A percentile compares a stretch with the other conserved stretches of the same genome.
These are phyloP conservation scores for Delphinus delphis DNA, from an alignment of 2,113 vertebrate genomes.

Conservation along the genomic window DNA sequence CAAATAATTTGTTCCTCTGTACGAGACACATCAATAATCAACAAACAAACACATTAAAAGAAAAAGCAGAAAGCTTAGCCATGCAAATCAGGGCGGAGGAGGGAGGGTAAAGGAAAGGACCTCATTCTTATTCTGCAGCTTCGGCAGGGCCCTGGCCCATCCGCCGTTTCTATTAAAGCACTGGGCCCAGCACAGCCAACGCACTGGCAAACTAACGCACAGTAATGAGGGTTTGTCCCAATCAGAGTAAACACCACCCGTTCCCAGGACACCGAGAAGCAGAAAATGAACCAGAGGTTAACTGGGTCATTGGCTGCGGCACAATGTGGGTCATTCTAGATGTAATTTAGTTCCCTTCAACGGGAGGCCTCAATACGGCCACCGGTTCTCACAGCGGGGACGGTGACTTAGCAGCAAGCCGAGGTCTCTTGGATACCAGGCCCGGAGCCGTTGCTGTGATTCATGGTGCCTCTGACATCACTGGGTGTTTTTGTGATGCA, in stretches of 20 bases:
- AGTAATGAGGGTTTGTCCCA: slow-evolving; percentile 84
- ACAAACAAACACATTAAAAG: slow-evolving; percentile 66
- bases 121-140: slow-evolving; percentile 83
- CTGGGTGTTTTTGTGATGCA: slow-evolving; percentile 59
- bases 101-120: slow-evolving; percentile 72
- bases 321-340: slow-evolving; percentile 83
- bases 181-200: slow-evolving; percentile 78
- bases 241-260: slow-evolving; percentile 81
- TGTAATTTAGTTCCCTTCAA: slow-evolving; percentile 83
- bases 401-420: slow-evolving; percentile 78
- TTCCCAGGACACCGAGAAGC: slow-evolving; percentile 87
- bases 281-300: slow-evolving; percentile 84
- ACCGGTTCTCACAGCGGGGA: slow-evolving; percentile 85
- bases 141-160: slow-evolving; percentile 79
- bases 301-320: slow-evolving; percentile 81
- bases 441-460: slow-evolving; percentile 59
- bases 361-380: slow-evolving; percentile 80
- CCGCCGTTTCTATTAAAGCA: slow-evolving; percentile 82
- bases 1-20: slow-evolving; percentile 83
- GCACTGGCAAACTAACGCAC: slow-evolving; percentile 76
- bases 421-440: slow-evolving; percentile 83
- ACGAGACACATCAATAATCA: slow-evolving; percentile 81
- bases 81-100: slow-evolving; percentile 82
- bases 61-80: slow-evolving; percentile 81
- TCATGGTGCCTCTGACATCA: slow-evolving; percentile 65